Conservation (phyloP, 2,113 vertebrate species). For the Pan troglodytes region NHGRI_mPanTro3-v2.1_pri NC_086015.1:24214501-24215000, state of each 20-base stretch:
- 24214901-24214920: not conserved
- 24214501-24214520: slow-evolving; percentile 77
- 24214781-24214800: not conserved
- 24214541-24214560: slow-evolving; percentile 43
- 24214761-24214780: slow-evolving; percentile 23
- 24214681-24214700: not conserved
- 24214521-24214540: slow-evolving; percentile 63
- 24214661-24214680: not conserved
- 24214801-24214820: not conserved
- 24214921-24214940: not conserved
- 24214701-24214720: not conserved
- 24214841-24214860: not conserved
- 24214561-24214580: slow-evolving; percentile 48
- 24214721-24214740: not conserved
- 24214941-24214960: not conserved
- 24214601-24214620: slow-evolving; percentile 33
- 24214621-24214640: slow-evolving; percentile 41
- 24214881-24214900: not conserved
- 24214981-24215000: not conserved
- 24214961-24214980: not conserved
- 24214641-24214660: slow-evolving; percentile 21
- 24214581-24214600: slow-evolving; percentile 30
- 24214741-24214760: not conserved
- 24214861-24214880: not conserved
- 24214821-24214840: not conserved